A percentile compares a stretch with the other conserved stretches of the same genome.
Evolutionary conservation across 2,113 vertebrate species (phyloP).

Genomic region (Melanerpes formicivorus): DNA sequence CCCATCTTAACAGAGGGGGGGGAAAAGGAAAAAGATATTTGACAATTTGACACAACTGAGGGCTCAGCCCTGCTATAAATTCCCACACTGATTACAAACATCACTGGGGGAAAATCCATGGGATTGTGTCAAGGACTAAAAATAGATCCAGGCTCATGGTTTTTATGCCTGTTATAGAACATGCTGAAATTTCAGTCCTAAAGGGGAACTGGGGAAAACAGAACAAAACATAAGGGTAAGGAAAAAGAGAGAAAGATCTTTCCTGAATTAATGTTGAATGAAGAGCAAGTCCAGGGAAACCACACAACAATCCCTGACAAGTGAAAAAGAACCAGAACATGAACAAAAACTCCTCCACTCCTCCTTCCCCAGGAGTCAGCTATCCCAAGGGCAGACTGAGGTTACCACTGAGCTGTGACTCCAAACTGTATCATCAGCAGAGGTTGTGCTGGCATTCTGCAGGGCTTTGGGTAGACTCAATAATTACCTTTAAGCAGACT

Average conservation of each 20-base stretch:
- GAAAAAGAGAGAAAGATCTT: not conserved
- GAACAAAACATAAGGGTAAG: not conserved
- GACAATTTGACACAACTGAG: not conserved
- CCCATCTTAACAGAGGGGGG: not conserved
- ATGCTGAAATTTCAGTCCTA: slow-evolving; percentile 8
- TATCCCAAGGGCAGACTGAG: slow-evolving; percentile 4
- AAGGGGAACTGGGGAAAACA: not conserved
- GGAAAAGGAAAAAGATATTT: not conserved
- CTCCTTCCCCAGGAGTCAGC: not conserved
- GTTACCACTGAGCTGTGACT: not conserved
- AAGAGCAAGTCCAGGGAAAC: slow-evolving; percentile 17
- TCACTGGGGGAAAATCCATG: slow-evolving; percentile 23
- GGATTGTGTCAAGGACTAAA: slow-evolving; percentile 35
- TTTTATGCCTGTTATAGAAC: not conserved
- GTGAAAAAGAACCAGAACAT: not conserved
- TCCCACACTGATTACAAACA: slow-evolving; percentile 53
- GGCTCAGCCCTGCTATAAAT: not conserved
- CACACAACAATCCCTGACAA: not conserved
- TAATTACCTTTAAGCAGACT: slow-evolving; percentile 26
- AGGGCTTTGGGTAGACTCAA: not conserved
- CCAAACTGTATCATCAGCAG: not conserved
- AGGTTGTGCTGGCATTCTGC: not conserved
- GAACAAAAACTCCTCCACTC: not conserved
- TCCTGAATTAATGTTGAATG: slow-evolving; percentile 16
- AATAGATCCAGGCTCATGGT: slow-evolving; percentile 29